Percentiles rank a stretch among this genome's conserved stretches.
phyloP scores from a whole-genome alignment of 53 echinoderm and acorn worm species.

The Hippasteria phrygiana region DNA sequence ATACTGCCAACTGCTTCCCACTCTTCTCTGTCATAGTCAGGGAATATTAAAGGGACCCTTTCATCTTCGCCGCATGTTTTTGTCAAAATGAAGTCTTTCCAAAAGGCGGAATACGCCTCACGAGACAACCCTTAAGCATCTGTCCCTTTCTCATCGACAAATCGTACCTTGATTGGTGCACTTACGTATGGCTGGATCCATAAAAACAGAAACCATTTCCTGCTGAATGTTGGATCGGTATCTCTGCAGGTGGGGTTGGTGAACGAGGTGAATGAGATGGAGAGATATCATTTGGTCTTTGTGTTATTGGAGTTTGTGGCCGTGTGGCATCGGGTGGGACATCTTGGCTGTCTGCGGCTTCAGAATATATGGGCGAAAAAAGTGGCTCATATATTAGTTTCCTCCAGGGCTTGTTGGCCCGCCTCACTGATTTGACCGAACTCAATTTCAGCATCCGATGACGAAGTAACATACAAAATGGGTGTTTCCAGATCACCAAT shows the following conservation, averaged over 20 bases:
- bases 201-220: slow-evolving; percentile 38
- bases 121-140: slow-evolving; percentile 54
- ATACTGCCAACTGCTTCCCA: slow-evolving; percentile 70
- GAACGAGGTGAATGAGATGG: not conserved
- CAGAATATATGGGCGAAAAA: not conserved
- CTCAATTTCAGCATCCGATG: not conserved
- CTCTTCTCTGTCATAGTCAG: slow-evolving; percentile 59
- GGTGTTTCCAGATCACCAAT: not conserved
- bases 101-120: slow-evolving; percentile 61
- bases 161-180: slow-evolving; percentile 35
- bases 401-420: not conserved
- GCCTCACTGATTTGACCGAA: not conserved
- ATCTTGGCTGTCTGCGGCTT: not conserved
- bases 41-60: slow-evolving; percentile 16
- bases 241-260: not conserved
- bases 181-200: slow-evolving; percentile 35
- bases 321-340: not conserved
- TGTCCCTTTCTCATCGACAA: slow-evolving; percentile 57
- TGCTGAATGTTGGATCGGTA: slow-evolving; percentile 2
- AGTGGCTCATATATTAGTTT: not conserved
- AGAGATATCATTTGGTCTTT: no score
- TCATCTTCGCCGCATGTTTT: slow-evolving; percentile 59
- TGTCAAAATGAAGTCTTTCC: slow-evolving; percentile 58
- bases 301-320: not conserved
- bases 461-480: not conserved